A percentile compares a stretch with the other conserved stretches of the same genome.
Conservation (phyloP, 35 echinoderm and acorn worm genomes). For the Antedon bifida region DNA sequence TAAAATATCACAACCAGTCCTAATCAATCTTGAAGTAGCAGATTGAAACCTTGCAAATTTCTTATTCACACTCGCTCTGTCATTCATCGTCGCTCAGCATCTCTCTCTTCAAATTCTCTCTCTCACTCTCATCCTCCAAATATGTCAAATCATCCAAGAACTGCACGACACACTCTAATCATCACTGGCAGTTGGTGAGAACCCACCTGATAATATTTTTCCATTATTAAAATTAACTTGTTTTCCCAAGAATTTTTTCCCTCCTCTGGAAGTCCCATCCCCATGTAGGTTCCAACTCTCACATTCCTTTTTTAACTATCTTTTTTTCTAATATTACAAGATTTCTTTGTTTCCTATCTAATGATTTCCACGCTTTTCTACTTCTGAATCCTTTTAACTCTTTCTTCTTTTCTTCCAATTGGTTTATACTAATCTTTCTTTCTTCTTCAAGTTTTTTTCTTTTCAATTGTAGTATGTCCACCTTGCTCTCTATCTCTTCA, state of each 20-base stretch:
- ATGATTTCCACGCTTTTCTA: too few species aligned
- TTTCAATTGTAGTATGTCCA: too few species aligned
- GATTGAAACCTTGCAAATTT: slow-evolving; percentile 17
- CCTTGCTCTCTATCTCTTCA: too few species aligned
- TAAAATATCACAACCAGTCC: slow-evolving; percentile 29
- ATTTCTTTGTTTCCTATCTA: too few species aligned
- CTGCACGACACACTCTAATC: slow-evolving; percentile 11
- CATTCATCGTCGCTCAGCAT: slow-evolving; percentile 21
- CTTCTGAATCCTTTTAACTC: too few species aligned
- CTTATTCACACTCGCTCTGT: slow-evolving; percentile 35
- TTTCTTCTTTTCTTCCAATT: too few species aligned
- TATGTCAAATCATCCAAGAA: slow-evolving; percentile 16
- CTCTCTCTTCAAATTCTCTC: not conserved
- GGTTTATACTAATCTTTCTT: too few species aligned
- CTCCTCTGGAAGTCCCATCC: slow-evolving; percentile 32
- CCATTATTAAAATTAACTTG: slow-evolving; percentile 10
- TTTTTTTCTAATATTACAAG: too few species aligned
- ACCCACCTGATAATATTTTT: slow-evolving; percentile 20
- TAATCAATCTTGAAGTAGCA: slow-evolving; percentile 6
- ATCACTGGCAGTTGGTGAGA: slow-evolving; percentile 3
- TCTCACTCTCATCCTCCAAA: not conserved
- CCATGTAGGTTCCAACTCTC: slow-evolving; percentile 17
- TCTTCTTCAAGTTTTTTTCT: too few species aligned
- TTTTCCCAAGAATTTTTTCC: slow-evolving; percentile 27
- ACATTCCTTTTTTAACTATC: not conserved